Evolutionary conservation across 2,797 vertebrate genomes (phyloP).

Genomic region (Sternotherus odoratus): DNA sequence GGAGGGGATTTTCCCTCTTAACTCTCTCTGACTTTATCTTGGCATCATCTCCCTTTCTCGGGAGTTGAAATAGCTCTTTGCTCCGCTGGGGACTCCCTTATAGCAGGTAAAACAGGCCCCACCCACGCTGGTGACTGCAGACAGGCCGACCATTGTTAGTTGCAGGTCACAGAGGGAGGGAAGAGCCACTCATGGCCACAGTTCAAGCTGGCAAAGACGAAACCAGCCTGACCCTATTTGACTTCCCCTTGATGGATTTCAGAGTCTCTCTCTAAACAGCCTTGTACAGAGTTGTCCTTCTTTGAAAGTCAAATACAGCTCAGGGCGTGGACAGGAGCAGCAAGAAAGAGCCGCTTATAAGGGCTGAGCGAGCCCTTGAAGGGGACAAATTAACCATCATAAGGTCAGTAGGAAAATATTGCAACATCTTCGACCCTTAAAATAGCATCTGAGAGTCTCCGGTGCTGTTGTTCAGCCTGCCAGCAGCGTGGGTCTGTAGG

Average conservation of each 20-base stretch:
- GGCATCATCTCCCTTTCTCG: background rate
- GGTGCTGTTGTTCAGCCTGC: constrained; percentile 34
- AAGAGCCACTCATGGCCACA: constrained; percentile 27
- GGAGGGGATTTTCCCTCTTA: background rate
- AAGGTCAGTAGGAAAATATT: constrained; percentile 63
- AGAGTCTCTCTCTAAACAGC: constrained; percentile 57
- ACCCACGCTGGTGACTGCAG: background rate
- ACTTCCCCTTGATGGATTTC: constrained; percentile 62
- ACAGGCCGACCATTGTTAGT: background rate
- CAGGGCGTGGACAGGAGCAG: constrained; percentile 56
- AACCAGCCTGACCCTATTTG: constrained; percentile 68
- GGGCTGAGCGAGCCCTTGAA: constrained; percentile 38
- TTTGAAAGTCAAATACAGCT: constrained; percentile 71
- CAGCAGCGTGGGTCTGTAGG: background rate
- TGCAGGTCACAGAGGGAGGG: background rate
- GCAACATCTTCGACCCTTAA: background rate
- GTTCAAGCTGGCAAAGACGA: constrained; percentile 31
- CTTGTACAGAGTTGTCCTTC: constrained; percentile 49
- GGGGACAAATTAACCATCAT: constrained; percentile 31
- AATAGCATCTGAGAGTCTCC: constrained; percentile 15
- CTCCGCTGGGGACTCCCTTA: background rate
- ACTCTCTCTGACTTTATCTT: constrained; percentile 43
- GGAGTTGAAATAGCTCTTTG: constrained; percentile 26
- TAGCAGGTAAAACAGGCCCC: constrained; percentile 17
- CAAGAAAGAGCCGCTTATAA: constrained; percentile 66